Percentiles rank a stretch among this genome's conserved stretches.
Evolutionary conservation across 2,888 invertebrate genomes (phyloP).

Genomic region (Heliconius ismenius): DNA sequence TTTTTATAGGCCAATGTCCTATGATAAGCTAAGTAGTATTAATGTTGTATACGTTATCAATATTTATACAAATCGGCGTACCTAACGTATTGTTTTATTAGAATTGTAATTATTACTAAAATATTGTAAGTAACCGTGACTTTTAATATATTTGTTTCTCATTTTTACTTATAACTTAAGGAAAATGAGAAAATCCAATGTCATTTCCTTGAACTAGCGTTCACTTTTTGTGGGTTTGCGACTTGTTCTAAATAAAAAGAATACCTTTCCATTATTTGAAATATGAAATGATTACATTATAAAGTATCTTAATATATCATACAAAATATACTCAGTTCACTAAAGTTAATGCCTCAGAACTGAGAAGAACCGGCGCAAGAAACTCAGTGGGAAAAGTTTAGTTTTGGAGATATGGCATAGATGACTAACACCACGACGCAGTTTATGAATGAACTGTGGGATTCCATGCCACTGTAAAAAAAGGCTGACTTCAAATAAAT

Average conservation of each 20-base stretch:
- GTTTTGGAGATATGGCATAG: too few relatives aligned
- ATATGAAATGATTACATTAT: background rate
- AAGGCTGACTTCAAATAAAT: background rate
- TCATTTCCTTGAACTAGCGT: conserved; percentile 1
- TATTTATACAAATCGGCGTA: background rate
- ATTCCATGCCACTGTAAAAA: background rate
- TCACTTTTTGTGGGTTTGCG: background rate
- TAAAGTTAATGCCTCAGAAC: too few relatives aligned
- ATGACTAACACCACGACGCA: background rate
- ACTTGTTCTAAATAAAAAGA: background rate
- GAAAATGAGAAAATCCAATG: background rate
- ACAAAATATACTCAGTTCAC: too few relatives aligned
- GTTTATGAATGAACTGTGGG: too few relatives aligned
- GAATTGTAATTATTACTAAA: background rate
- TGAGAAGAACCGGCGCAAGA: too few relatives aligned
- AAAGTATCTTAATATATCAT: background rate
- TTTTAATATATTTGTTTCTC: background rate
- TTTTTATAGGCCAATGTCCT: background rate
- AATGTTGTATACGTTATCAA: background rate
- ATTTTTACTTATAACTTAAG: conserved; percentile 11
- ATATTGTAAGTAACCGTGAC: conserved; percentile 18
- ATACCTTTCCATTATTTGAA: background rate
- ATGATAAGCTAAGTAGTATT: background rate
- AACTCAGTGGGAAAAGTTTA: too few relatives aligned
- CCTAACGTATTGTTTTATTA: background rate